Conservation (phyloP, 2,888 invertebrate genomes). For the Tetramorium bicarinatum region DNA sequence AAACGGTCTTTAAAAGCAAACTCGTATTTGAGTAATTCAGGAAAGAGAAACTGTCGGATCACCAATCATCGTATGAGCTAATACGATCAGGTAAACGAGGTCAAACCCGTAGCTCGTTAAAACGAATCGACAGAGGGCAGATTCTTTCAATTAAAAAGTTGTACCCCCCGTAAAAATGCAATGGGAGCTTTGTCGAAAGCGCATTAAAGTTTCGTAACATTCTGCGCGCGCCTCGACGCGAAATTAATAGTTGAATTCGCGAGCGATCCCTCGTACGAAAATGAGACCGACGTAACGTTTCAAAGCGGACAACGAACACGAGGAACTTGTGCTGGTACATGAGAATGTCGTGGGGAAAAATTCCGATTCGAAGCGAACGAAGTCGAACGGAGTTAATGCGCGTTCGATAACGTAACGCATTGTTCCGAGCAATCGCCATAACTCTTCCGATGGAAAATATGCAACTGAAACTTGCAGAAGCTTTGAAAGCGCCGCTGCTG, state of each 20-base stretch:
- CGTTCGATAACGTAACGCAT: slow-evolving; percentile 45
- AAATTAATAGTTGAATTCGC: slow-evolving; percentile 51
- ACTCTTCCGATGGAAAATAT: slow-evolving; percentile 52
- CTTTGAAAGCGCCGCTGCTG: slow-evolving; percentile 30
- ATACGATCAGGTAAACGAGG: slow-evolving; percentile 46
- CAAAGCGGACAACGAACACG: not conserved
- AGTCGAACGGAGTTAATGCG: slow-evolving; percentile 37
- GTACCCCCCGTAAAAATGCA: slow-evolving; percentile 35
- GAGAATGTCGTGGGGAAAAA: slow-evolving; percentile 39
- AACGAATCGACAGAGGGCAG: slow-evolving; percentile 30
- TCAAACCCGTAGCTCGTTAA: slow-evolving; percentile 44
- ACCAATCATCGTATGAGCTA: slow-evolving; percentile 35
- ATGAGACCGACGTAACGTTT: slow-evolving; percentile 24
- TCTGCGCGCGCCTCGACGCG: not conserved
- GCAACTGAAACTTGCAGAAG: slow-evolving; percentile 54
- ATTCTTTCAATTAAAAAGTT: slow-evolving; percentile 50
- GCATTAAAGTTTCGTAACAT: slow-evolving; percentile 53
- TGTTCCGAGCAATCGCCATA: slow-evolving; percentile 50
- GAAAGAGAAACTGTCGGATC: slow-evolving; percentile 29
- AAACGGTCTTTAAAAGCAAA: not conserved
- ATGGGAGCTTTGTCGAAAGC: slow-evolving; percentile 40
- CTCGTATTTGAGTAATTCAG: slow-evolving; percentile 21
- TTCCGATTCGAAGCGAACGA: slow-evolving; percentile 25
- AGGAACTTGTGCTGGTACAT: not conserved
- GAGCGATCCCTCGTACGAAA: slow-evolving; percentile 11